phyloP scores from a whole-genome alignment of 2,888 invertebrate species.

The Elgonia sp. region DNA sequence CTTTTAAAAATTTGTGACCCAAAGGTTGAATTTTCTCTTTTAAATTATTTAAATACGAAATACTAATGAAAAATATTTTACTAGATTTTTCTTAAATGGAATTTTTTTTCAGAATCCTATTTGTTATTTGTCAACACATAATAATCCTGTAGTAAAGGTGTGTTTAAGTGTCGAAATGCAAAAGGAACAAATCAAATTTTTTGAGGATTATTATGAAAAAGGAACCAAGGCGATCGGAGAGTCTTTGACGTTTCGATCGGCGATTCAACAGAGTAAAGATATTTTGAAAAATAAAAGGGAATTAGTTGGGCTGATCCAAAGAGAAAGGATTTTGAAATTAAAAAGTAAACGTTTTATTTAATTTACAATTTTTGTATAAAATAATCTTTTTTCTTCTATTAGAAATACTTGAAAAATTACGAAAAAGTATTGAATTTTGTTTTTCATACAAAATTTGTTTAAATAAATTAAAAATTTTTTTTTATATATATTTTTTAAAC shows the following conservation, averaged over 20 bases:
- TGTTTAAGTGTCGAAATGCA: constrained; percentile 88
- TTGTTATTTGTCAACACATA: constrained; percentile 87
- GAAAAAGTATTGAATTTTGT: too few species aligned
- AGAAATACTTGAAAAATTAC: too few species aligned
- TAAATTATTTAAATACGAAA: background rate
- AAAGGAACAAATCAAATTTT: constrained; percentile 87
- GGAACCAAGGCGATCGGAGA: constrained; percentile 85
- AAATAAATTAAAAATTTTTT: too few species aligned
- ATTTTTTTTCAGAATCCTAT: constrained; percentile 87
- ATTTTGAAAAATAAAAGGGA: constrained; percentile 81
- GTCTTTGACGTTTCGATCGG: constrained; percentile 81
- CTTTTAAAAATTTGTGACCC: constrained; percentile 91
- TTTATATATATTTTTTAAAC: too few species aligned
- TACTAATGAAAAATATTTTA: background rate
- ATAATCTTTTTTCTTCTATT: too few species aligned
- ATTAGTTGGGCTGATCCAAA: constrained; percentile 82
- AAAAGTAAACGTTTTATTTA: constrained; percentile 77
- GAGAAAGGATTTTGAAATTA: constrained; percentile 80
- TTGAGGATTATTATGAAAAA: constrained; percentile 88
- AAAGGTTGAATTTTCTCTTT: constrained; percentile 86
- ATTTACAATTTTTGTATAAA: background rate
- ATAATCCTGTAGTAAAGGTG: constrained; percentile 88
- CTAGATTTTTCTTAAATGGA: background rate
- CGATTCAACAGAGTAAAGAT: constrained; percentile 82
- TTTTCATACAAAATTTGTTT: too few species aligned